Percentiles rank a stretch among this genome's conserved stretches.
Conservation (phyloP, 2,797 vertebrate species). For the Fringilla coelebs region DNA sequence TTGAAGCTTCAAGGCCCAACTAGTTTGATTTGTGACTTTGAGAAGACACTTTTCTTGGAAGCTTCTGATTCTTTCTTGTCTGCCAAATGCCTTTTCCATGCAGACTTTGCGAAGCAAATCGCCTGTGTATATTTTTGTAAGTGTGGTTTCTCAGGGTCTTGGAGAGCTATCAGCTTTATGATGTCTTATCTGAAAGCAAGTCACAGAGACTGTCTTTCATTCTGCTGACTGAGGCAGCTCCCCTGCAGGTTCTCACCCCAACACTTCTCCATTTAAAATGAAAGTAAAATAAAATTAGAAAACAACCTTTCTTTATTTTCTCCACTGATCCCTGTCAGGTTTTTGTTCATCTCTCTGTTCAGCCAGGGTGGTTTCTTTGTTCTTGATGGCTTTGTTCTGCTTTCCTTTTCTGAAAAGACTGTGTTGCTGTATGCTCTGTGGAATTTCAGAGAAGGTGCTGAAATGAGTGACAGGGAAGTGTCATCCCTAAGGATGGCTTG, state of each 20-base stretch:
- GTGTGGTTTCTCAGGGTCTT: constrained; percentile 56
- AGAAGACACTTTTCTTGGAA: constrained; percentile 43
- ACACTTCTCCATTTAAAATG: background rate
- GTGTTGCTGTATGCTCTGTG: background rate
- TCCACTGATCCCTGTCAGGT: background rate
- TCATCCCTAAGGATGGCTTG: background rate
- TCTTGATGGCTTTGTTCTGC: background rate
- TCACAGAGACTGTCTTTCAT: constrained; percentile 33
- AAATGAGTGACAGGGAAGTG: background rate
- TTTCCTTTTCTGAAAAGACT: background rate
- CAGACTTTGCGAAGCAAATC: background rate
- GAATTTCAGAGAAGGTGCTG: background rate
- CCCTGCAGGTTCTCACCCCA: constrained; percentile 27
- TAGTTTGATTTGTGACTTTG: constrained; percentile 37
- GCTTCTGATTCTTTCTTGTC: constrained; percentile 1
- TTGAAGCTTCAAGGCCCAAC: background rate
- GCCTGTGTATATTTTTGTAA: constrained; percentile 53
- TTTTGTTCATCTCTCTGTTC: background rate
- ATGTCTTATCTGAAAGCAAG: constrained; percentile 48
- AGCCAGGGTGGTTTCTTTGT: background rate
- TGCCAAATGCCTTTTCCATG: constrained; percentile 39
- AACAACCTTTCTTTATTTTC: background rate
- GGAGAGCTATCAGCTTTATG: constrained; percentile 53
- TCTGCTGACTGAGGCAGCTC: constrained; percentile 35
- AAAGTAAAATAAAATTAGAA: constrained; percentile 7